These are phyloP conservation scores for Chelmon rostratus DNA, from an alignment of 2,797 vertebrate genomes.

Conservation along the genomic window DNA sequence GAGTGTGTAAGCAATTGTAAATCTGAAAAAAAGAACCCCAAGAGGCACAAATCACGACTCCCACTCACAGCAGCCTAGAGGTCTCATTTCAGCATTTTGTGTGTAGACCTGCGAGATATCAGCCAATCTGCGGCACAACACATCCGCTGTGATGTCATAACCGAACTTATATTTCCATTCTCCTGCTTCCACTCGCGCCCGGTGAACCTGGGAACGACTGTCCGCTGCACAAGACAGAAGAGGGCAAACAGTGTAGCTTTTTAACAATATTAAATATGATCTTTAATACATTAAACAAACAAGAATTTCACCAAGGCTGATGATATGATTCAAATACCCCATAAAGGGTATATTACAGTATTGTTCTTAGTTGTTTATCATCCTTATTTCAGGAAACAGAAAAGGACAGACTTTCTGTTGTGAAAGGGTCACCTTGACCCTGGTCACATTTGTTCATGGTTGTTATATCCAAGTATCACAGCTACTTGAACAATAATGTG, in stretches of 20 bases:
- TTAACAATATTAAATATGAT: not conserved
- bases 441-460: not conserved
- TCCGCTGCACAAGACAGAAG: conserved; percentile 74
- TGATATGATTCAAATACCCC: not conserved
- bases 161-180: conserved; percentile 89
- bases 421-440: not conserved
- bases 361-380: not conserved
- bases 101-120: conserved; percentile 90
- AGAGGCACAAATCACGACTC: not conserved
- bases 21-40: too few species aligned
- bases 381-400: not conserved
- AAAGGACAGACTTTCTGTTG: not conserved
- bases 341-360: not conserved
- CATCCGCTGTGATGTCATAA: conserved; percentile 85
- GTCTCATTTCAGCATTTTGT: conserved; percentile 89
- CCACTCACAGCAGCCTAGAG: conserved; percentile 88
- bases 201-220: conserved; percentile 88
- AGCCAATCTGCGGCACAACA: conserved; percentile 84
- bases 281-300: not conserved
- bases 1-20: not conserved
- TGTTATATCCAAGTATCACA: not conserved
- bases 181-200: conserved; percentile 84
- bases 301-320: not conserved
- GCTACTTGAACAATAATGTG: not conserved
- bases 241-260: not conserved